These are phyloP conservation scores for Periophthalmus modestus DNA, from an alignment of 2,113 vertebrate genomes.

Conservation along the genomic window DNA sequence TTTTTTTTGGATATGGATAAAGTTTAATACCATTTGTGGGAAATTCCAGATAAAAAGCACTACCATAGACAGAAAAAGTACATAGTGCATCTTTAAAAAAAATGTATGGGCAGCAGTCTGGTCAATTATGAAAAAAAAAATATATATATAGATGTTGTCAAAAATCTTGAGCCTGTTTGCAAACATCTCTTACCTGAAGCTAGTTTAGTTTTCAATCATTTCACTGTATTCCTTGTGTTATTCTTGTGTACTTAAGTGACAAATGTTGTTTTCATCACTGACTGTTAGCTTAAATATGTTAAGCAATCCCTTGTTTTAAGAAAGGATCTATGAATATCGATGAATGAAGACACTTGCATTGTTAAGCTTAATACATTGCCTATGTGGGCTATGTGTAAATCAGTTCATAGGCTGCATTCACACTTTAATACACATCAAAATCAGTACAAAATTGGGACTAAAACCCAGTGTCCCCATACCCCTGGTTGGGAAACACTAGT, in stretches of 20 bases:
- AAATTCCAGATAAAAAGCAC: too few species aligned
- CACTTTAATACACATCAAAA: not conserved
- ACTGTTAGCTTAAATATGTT: slow-evolving; percentile 3
- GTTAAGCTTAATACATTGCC: not conserved
- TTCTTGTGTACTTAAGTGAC: not conserved
- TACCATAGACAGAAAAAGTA: too few species aligned
- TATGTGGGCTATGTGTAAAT: not conserved
- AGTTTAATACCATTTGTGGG: too few species aligned
- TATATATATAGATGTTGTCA: not conserved
- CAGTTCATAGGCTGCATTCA: too few species aligned
- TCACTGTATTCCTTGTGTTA: slow-evolving; percentile 4
- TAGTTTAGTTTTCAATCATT: slow-evolving; percentile 39
- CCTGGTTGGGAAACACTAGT: too few species aligned
- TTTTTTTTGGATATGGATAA: too few species aligned
- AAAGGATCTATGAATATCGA: not conserved
- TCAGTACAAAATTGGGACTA: not conserved
- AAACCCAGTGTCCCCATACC: not conserved
- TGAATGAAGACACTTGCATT: not conserved
- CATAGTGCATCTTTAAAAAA: not conserved
- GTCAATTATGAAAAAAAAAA: not conserved
- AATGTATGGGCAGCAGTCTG: not conserved
- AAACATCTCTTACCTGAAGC: not conserved
- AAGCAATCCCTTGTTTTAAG: not conserved
- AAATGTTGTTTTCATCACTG: slow-evolving; percentile 5
- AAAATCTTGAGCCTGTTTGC: not conserved